Evolutionary conservation across 2,888 invertebrate species (phyloP).

Genomic region (Tricholauxania praeusta): DNA sequence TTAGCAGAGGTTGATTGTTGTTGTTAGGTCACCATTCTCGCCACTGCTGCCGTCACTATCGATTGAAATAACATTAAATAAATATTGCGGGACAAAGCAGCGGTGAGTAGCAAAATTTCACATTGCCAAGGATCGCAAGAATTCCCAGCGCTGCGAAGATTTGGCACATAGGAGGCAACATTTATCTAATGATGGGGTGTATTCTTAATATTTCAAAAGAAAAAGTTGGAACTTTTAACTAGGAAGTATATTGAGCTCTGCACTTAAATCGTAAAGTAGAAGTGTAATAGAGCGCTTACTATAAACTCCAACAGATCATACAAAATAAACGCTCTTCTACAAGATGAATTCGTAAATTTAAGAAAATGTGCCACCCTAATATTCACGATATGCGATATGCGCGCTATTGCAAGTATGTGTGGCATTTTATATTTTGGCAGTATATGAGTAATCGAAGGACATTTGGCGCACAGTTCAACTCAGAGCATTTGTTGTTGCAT

Average conservation of each 20-base stretch:
- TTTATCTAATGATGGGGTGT: background rate
- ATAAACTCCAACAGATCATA: no score
- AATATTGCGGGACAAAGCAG: background rate
- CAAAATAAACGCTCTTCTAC: no score
- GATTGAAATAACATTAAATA: conserved; percentile 19
- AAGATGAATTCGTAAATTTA: no score
- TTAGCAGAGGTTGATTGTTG: background rate
- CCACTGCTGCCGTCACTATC: background rate
- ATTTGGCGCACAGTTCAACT: no score
- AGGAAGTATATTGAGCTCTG: no score
- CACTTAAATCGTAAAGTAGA: no score
- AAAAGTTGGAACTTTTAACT: no score
- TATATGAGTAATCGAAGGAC: no score
- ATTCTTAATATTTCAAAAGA: no score
- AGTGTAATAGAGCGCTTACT: no score
- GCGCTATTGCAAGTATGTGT: background rate
- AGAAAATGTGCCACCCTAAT: no score
- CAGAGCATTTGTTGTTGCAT: background rate
- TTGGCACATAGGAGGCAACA: background rate
- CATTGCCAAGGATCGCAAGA: background rate
- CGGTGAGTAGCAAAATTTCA: conserved; percentile 13
- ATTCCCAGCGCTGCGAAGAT: background rate
- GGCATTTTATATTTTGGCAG: background rate
- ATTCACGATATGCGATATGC: background rate
- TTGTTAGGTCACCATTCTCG: conserved; percentile 2